Percentiles rank a stretch among this genome's conserved stretches.
phyloP scores from a whole-genome alignment of 2,113 vertebrate species.

The Phylloscopus whistleri region DNA sequence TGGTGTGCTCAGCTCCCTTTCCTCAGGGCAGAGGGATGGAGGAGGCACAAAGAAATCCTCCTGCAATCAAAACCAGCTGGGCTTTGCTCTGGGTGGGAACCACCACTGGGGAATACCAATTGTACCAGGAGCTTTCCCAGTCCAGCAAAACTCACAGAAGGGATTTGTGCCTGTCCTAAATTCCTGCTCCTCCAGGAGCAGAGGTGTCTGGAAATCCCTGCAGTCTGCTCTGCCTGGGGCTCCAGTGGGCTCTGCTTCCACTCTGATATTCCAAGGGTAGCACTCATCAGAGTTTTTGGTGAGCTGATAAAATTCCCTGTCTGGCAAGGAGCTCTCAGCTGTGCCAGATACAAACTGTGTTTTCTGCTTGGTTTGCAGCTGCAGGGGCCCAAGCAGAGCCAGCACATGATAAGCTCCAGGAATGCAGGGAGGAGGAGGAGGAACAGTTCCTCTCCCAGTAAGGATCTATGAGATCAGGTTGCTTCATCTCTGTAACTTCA shows the following conservation, averaged over 20 bases:
- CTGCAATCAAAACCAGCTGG: not conserved
- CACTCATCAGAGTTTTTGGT: not conserved
- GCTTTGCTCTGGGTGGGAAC: not conserved
- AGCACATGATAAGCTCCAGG: not conserved
- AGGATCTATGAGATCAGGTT: not conserved
- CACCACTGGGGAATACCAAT: not conserved
- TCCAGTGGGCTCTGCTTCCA: not conserved
- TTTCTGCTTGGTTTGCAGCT: conserved; percentile 9
- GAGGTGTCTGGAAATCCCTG: not conserved
- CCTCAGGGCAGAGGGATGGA: not conserved
- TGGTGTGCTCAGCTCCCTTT: not conserved
- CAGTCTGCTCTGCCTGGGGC: not conserved
- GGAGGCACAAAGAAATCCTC: not conserved
- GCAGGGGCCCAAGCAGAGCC: not conserved
- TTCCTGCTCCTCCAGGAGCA: not conserved
- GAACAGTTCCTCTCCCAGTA: not conserved
- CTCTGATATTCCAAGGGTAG: not conserved
- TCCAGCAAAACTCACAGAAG: not conserved
- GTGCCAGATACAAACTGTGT: not conserved
- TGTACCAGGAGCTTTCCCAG: not conserved
- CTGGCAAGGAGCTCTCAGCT: not conserved
- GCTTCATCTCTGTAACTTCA: not conserved
- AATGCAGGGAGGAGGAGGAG: not conserved
- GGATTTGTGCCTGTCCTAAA: not conserved
- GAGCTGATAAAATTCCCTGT: not conserved